Percentiles rank a stretch among this genome's conserved stretches.
Evolutionary conservation across 2,888 invertebrate species (phyloP).

Genomic region (Chydorus sphaericus): DNA sequence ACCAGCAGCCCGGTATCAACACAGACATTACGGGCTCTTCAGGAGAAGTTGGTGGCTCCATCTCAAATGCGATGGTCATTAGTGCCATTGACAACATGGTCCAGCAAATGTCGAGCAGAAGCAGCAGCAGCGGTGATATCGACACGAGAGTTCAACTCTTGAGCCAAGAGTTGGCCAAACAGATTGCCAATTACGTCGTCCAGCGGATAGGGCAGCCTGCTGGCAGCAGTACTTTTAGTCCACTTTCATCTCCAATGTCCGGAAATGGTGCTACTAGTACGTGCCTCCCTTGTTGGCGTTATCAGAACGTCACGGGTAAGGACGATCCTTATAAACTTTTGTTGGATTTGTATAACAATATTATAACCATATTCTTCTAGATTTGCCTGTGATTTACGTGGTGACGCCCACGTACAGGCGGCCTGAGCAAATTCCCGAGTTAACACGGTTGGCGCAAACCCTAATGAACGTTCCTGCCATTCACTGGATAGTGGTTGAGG

Average conservation of each 20-base stretch:
- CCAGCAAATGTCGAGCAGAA: not conserved
- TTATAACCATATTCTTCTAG: not conserved
- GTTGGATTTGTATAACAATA: no score
- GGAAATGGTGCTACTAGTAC: no score
- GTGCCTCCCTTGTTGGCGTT: not conserved
- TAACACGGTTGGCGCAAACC: constrained; percentile 56
- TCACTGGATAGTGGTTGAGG: constrained; percentile 72
- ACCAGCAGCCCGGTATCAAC: not conserved
- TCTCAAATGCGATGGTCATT: not conserved
- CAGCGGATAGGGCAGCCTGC: not conserved
- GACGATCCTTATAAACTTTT: not conserved
- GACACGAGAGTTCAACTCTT: not conserved
- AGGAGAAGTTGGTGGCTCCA: not conserved
- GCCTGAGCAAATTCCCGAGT: constrained; percentile 57
- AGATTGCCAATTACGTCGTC: constrained; percentile 1
- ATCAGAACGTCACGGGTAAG: not conserved
- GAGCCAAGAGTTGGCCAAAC: not conserved
- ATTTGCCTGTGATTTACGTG: constrained; percentile 38
- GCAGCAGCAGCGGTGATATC: not conserved
- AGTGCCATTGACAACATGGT: not conserved
- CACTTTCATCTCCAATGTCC: no score
- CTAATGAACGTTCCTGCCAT: constrained; percentile 54
- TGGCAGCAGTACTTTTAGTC: not conserved
- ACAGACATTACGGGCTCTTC: not conserved
- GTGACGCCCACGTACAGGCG: constrained; percentile 58